phyloP scores from a whole-genome alignment of 2,888 invertebrate species.

The Hirtodrosophila cameraria region DNA sequence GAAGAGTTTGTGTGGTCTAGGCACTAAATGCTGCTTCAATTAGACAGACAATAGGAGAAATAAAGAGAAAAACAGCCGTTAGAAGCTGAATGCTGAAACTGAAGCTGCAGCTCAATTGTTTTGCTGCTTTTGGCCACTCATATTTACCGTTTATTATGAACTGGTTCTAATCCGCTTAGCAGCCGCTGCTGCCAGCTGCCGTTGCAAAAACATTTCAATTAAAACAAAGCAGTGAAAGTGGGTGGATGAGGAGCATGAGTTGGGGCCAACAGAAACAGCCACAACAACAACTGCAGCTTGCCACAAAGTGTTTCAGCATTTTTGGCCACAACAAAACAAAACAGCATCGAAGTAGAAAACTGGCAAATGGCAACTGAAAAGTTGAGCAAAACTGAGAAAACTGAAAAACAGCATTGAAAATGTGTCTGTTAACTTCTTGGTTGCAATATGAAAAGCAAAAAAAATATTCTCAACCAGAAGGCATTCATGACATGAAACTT shows the following conservation, averaged over 20 bases:
- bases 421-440: constrained; percentile 34
- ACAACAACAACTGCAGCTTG: constrained; percentile 12
- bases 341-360: constrained; percentile 25
- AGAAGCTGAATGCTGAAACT: too few relatives aligned
- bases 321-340: constrained; percentile 52
- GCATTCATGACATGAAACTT: constrained; percentile 20
- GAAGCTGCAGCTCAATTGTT: constrained; percentile 51
- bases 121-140: constrained; percentile 38
- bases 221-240: constrained; percentile 63
- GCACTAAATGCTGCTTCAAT: constrained; percentile 52
- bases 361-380: constrained; percentile 1
- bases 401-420: constrained; percentile 4
- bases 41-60: constrained; percentile 37
- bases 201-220: constrained; percentile 72
- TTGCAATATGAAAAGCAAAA: constrained; percentile 33
- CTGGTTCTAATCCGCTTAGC: constrained; percentile 68
- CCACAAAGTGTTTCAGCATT: constrained; percentile 44
- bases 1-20: background rate
- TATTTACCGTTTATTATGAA: constrained; percentile 69
- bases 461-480: constrained; percentile 6
- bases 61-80: constrained; percentile 17
- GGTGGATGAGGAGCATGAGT: too few relatives aligned
- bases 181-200: constrained; percentile 25
- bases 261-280: too few relatives aligned
- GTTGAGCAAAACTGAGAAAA: background rate